A percentile compares a stretch with the other conserved stretches of the same genome.
These are phyloP conservation scores for Notospermus geniculatus DNA, from an alignment of 1,140 invertebrate species.

Conservation along the genomic window DNA sequence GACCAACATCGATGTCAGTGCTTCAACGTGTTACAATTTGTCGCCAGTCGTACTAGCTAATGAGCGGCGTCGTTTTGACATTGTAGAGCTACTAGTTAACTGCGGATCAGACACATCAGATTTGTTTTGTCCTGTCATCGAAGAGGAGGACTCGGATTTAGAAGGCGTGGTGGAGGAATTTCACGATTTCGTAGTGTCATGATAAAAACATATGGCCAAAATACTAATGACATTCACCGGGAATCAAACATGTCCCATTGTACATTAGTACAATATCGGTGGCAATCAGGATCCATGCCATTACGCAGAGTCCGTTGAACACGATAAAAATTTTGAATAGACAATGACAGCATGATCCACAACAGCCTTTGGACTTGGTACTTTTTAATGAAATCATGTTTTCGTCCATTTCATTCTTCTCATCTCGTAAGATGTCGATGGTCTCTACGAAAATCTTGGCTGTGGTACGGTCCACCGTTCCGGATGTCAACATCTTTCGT, in stretches of 20 bases:
- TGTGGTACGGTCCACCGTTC: background rate
- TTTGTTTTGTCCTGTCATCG: no score
- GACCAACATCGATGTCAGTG: no score
- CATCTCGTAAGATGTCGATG: background rate
- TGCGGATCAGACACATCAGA: no score
- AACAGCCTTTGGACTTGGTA: background rate
- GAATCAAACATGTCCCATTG: constrained; percentile 5
- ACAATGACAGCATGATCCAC: background rate
- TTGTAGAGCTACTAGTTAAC: no score
- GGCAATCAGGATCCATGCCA: background rate
- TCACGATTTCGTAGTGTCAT: no score
- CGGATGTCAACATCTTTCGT: background rate
- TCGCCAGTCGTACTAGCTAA: no score
- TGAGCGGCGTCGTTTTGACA: no score
- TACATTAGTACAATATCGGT: constrained; percentile 2
- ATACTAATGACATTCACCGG: constrained; percentile 8
- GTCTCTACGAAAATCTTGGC: background rate
- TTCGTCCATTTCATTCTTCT: background rate
- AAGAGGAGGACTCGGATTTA: no score
- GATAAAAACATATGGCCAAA: no score
- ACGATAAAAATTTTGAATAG: background rate
- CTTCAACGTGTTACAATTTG: no score
- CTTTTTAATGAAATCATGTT: background rate
- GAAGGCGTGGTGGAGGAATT: no score
- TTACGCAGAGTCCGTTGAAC: background rate